Percentiles rank a stretch among this genome's conserved stretches.
These are phyloP conservation scores for Percopsis omiscomaycus DNA, from an alignment of 2,797 vertebrate species.

Conservation along the genomic window DNA sequence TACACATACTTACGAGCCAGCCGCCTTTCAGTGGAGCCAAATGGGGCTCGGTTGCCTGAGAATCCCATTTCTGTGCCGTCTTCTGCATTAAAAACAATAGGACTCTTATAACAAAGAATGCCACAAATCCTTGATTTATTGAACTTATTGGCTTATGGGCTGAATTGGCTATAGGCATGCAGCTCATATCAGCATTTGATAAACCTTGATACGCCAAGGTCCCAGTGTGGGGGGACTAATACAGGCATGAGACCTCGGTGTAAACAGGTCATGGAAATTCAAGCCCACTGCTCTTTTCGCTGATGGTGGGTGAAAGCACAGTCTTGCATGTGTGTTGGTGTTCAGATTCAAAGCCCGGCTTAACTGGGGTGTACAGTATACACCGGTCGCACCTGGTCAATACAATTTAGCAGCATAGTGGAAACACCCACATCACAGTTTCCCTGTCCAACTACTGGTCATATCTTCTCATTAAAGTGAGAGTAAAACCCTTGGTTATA, in stretches of 20 bases:
- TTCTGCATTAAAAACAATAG: conserved; percentile 41
- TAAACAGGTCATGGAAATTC: conserved; percentile 39
- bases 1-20: conserved; percentile 43
- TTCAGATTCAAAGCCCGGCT: neutral
- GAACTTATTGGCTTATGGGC: conserved; percentile 49
- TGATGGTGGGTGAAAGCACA: conserved; percentile 31
- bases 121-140: conserved; percentile 60
- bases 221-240: conserved; percentile 31
- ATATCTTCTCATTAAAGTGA: no score
- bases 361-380: no score
- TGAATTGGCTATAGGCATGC: conserved; percentile 39
- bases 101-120: conserved; percentile 45
- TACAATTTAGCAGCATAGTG: no score
- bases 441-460: no score
- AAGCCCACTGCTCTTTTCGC: conserved; percentile 32
- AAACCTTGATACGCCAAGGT: neutral
- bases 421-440: no score
- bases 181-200: conserved; percentile 25
- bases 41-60: conserved; percentile 47
- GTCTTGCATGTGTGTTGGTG: conserved; percentile 24
- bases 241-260: conserved; percentile 25
- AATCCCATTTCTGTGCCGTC: conserved; percentile 31
- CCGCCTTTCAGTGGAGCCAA: conserved; percentile 43
- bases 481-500: no score
- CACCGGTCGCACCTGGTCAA: no score